Percentiles rank a stretch among this genome's conserved stretches.
phyloP scores from a whole-genome alignment of 2,113 vertebrate genomes.

The Miniopterus natalensis region DNA sequence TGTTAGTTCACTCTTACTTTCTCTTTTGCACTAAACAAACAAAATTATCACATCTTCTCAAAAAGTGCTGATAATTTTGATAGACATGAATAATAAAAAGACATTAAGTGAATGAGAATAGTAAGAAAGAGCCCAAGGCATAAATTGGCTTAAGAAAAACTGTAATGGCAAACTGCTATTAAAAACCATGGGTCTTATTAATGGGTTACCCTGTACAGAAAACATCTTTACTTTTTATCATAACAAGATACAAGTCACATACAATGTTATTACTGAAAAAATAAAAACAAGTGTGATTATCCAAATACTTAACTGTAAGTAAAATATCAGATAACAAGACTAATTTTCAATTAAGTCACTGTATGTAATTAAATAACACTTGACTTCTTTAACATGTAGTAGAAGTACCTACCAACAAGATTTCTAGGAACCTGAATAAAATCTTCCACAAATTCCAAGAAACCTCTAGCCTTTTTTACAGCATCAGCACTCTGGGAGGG shows the following conservation, averaged over 20 bases:
- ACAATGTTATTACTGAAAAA: not conserved
- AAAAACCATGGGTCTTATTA: conserved; percentile 16
- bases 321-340: not conserved
- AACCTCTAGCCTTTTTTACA: conserved; percentile 92
- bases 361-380: not conserved
- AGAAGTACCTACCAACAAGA: conserved; percentile 91
- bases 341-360: conserved; percentile 15
- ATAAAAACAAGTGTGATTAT: not conserved
- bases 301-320: not conserved
- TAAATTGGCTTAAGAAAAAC: conserved; percentile 49
- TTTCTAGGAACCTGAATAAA: conserved; percentile 93
- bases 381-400: conserved; percentile 65
- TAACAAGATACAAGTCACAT: conserved; percentile 4
- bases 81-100: conserved; percentile 25
- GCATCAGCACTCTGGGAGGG: conserved; percentile 90
- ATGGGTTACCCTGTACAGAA: conserved; percentile 19
- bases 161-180: conserved; percentile 16
- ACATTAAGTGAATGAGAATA: not conserved
- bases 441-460: conserved; percentile 93
- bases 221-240: conserved; percentile 33
- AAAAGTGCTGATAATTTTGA: conserved; percentile 62
- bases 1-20: conserved; percentile 69
- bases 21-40: conserved; percentile 66
- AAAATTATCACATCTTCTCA: conserved; percentile 68
- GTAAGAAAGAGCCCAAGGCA: not conserved